Base-by-base conservation (phyloP, 2,888 invertebrate species). In the Aproaerema taeniolella region DNA sequence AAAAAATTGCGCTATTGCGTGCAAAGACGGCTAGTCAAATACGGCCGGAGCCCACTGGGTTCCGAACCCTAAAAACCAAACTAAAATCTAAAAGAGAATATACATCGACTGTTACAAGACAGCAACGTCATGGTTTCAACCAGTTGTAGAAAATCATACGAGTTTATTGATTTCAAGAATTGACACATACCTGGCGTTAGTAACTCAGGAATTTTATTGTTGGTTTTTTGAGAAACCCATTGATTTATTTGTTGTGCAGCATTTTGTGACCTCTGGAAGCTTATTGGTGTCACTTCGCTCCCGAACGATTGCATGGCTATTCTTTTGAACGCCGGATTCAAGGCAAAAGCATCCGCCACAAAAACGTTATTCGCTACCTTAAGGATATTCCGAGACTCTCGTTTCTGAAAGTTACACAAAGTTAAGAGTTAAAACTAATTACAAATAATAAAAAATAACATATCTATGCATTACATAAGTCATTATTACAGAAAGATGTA, bases 201-300 rank as follows among this genome's bases (percentile, higher is more conserved):
- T 13, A 92, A 62, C 38, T 91, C 80, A 16, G 86, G 72, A 14
- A 96, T 93, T 55, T 90, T 90, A 15, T 91, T 88, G 24, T 89
- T 80, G 0, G 96, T 95, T 36, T 90, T 73, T 5, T 83, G 73
- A 35, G 88, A 86, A 1, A 94, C 91, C 93, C 95, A 96, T 3
- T 74, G 60, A 61, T 96, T 96, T 36, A 96, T 93, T 11, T 61
- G 63, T 2, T 68, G 49, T 1, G 88, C 88, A 2, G 91, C 85
- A 15, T 65, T 61, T 0, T 73, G 51, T 1, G 89, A 60, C 8
- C 78, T 67, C 0, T 41, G 48, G 50, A 93, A 93, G 64, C 90
- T 88, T 0, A 88, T 67, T 1, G 67, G 61, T 0, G 87, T 82
- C 0, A 92, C 77, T 28, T 90, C 88, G n/a, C 91, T 73, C n/a